A percentile compares a stretch with the other conserved stretches of the same genome.
phyloP scores from a whole-genome alignment of 2,797 vertebrate genomes.

The Lacerta bilineata region DNA sequence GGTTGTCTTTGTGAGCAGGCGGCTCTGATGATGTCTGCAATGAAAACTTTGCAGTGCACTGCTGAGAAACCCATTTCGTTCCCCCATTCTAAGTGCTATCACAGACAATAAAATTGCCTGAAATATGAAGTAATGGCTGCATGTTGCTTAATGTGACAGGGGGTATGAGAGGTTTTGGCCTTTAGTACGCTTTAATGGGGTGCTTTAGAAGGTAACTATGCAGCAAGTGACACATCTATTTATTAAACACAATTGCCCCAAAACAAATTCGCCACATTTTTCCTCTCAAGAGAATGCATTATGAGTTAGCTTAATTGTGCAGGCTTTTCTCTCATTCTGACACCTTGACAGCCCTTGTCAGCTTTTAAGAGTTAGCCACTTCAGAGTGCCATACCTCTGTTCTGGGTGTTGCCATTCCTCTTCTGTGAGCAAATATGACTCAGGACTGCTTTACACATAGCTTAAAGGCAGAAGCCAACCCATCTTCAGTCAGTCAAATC shows the following conservation, averaged over 20 bases:
- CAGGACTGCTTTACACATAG: neutral
- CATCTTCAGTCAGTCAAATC: neutral
- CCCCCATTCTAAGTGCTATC: constrained; percentile 53
- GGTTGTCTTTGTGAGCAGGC: constrained; percentile 30
- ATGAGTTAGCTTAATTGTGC: constrained; percentile 67
- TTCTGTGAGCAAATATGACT: neutral
- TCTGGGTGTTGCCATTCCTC: constrained; percentile 55
- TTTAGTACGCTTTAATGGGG: constrained; percentile 67
- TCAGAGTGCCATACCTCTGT: constrained; percentile 41
- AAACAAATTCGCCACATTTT: constrained; percentile 67
- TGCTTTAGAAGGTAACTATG: constrained; percentile 55
- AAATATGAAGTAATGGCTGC: constrained; percentile 71
- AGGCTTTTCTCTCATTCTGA: constrained; percentile 62
- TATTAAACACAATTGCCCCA: constrained; percentile 74
- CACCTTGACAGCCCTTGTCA: constrained; percentile 71
- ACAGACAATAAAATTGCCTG: constrained; percentile 71
- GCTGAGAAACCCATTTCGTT: constrained; percentile 62
- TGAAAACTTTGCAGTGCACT: constrained; percentile 25
- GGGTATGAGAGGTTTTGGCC: constrained; percentile 66
- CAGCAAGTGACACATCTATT: constrained; percentile 57
- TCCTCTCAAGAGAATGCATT: constrained; percentile 56
- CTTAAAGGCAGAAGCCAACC: neutral
- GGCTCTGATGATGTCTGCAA: constrained; percentile 45
- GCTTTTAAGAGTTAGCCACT: constrained; percentile 62
- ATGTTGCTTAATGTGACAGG: constrained; percentile 58